Percentiles rank a stretch among this genome's conserved stretches.
phyloP scores from a whole-genome alignment of 92 coral and sea anemone genomes.

The Zoanthus sociatus region DNA sequence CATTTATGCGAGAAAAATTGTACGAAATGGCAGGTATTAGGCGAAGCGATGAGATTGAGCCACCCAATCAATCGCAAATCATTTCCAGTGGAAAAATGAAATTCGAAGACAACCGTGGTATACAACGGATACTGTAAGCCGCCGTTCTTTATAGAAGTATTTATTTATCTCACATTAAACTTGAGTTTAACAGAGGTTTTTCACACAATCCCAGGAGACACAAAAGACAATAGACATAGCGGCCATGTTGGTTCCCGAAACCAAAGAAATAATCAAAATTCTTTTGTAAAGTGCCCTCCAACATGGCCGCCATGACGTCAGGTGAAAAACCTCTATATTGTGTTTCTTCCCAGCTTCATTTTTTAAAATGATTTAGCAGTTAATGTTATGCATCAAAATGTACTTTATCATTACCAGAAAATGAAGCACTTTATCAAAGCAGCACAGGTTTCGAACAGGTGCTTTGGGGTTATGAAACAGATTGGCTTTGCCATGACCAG shows the following conservation, averaged over 20 bases:
- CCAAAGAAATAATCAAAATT: no score
- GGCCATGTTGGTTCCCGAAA: no score
- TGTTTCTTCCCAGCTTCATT: neutral
- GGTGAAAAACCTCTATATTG: no score
- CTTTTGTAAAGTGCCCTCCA: no score
- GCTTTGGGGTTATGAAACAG: neutral
- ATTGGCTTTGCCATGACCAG: constrained; percentile 25
- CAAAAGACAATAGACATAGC: no score
- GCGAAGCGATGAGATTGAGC: neutral
- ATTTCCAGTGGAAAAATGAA: neutral
- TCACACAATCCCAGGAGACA: no score
- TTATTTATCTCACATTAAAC: neutral
- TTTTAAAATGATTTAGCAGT: neutral
- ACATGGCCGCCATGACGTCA: no score
- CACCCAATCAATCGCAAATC: neutral
- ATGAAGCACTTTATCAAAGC: constrained; percentile 4
- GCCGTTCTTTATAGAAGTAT: neutral
- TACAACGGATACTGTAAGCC: neutral
- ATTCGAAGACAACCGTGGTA: constrained; percentile 4
- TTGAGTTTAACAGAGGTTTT: no score
- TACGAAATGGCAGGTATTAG: neutral
- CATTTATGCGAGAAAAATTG: neutral
- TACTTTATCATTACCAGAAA: constrained; percentile 15
- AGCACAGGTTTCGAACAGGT: constrained; percentile 12
- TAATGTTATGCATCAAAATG: neutral